phyloP scores from a whole-genome alignment of 2,888 invertebrate species.

The Pristionchus fissidentatus region DNA sequence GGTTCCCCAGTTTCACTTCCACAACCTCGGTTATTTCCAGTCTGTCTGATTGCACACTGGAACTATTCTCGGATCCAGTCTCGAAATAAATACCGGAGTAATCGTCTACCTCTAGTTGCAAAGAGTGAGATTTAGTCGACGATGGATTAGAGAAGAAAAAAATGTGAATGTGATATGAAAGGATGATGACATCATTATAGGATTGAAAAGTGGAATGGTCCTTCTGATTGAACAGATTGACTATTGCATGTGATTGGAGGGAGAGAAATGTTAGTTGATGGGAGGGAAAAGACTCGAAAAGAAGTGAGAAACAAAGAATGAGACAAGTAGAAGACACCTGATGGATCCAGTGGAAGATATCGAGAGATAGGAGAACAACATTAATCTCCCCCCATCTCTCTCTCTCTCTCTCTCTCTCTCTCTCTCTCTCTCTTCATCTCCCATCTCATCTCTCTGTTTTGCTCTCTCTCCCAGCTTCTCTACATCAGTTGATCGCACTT shows the following conservation, averaged over 20 bases:
- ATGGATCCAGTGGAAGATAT: constrained; percentile 3
- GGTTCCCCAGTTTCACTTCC: no score
- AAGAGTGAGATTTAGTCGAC: background rate
- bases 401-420: background rate
- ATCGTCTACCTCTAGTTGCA: no score
- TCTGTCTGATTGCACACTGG: no score
- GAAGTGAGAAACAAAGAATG: background rate
- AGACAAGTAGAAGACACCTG: background rate
- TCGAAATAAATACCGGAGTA: no score
- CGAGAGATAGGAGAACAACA: constrained; percentile 12
- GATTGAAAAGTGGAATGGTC: no score
- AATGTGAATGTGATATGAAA: background rate
- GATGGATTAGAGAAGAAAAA: background rate
- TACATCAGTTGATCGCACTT: no score
- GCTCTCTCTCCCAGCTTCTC: background rate
- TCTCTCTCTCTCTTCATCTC: background rate
- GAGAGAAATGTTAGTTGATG: background rate
- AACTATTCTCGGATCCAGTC: no score
- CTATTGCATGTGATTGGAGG: no score
- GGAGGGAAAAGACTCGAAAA: background rate
- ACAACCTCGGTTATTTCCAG: no score
- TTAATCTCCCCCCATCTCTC: background rate
- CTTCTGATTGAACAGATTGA: constrained; percentile 24
- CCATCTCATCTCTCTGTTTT: background rate
- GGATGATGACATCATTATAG: no score